phyloP scores from a whole-genome alignment of 2,113 vertebrate species.

The Myrmecophaga tridactyla region DNA sequence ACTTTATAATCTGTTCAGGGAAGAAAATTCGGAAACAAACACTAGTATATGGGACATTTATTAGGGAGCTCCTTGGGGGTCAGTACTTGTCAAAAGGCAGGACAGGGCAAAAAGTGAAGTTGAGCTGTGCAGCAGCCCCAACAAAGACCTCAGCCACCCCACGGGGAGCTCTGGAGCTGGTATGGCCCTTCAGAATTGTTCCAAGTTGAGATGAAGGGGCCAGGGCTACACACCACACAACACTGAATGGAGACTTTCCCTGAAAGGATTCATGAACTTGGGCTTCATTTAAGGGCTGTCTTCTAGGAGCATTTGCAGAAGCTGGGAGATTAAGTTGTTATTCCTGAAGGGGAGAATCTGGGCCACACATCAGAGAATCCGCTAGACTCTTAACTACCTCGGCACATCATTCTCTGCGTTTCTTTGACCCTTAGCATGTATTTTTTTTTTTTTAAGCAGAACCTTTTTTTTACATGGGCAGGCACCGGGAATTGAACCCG shows the following conservation, averaged over 20 bases:
- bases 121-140: not conserved
- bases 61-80: not conserved
- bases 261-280: not conserved
- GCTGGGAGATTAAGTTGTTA: not conserved
- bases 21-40: conserved; percentile 1
- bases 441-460: too few relatives aligned
- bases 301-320: not conserved
- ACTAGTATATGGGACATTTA: not conserved
- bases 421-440: not conserved
- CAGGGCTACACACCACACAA: not conserved
- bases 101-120: not conserved
- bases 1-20: not conserved
- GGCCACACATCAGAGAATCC: not conserved
- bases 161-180: not conserved
- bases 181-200: not conserved
- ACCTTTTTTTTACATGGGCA: too few relatives aligned
- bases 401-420: not conserved
- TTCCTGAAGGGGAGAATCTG: not conserved
- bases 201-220: not conserved
- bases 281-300: not conserved
- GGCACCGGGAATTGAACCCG: too few relatives aligned
- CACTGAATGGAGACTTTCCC: not conserved
- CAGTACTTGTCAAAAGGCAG: not conserved
- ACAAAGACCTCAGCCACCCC: not conserved
- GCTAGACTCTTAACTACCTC: not conserved